Percentiles rank a stretch among this genome's conserved stretches.
These are phyloP conservation scores for Presbytis comata DNA, from an alignment of 2,797 vertebrate species.

Conservation along the genomic window DNA sequence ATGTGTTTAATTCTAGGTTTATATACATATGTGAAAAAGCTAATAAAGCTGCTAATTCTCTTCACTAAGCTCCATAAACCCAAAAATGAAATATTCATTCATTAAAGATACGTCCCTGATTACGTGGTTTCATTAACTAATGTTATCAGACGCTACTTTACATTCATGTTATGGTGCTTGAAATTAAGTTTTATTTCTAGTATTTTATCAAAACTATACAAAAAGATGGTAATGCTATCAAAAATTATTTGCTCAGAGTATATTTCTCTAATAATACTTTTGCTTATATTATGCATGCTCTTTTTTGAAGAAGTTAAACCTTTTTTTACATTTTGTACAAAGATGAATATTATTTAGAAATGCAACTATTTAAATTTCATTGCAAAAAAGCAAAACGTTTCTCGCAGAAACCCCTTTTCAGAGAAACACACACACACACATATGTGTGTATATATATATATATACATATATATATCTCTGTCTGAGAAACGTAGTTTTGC, in stretches of 20 bases:
- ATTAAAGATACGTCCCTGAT: background rate
- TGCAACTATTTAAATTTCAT: background rate
- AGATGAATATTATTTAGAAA: background rate
- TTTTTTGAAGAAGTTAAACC: constrained; percentile 29
- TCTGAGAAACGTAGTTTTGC: background rate
- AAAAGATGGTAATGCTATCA: background rate
- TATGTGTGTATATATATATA: no score
- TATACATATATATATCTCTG: no score
- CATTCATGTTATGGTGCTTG: background rate
- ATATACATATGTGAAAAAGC: background rate
- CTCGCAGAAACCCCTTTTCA: background rate
- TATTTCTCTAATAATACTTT: constrained; percentile 22
- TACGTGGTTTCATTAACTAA: background rate
- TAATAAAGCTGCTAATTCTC: constrained; percentile 51
- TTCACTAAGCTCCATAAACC: constrained; percentile 38
- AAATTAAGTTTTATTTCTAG: constrained; percentile 18
- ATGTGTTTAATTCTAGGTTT: background rate
- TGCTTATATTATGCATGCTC: background rate
- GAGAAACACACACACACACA: no score
- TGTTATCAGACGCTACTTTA: background rate
- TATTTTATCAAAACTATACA: background rate
- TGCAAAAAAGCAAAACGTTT: background rate
- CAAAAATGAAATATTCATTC: background rate
- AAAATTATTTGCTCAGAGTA: background rate
- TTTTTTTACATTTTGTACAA: background rate